These are phyloP conservation scores for Oreohelix idahoensis DNA, from an alignment of 1,140 invertebrate genomes.

Conservation along the genomic window DNA sequence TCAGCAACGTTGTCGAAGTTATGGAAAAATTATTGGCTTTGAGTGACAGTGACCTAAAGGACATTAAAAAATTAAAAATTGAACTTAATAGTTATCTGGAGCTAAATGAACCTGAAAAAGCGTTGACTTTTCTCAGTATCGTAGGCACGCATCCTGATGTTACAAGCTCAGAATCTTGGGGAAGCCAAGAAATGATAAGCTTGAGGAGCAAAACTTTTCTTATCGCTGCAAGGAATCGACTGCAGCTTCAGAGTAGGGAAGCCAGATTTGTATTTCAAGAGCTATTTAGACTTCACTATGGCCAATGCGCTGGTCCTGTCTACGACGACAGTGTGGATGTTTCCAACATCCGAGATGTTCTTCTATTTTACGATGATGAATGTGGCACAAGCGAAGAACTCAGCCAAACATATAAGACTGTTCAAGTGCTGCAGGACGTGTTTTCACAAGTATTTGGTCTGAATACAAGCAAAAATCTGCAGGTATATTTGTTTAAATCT, in stretches of 20 bases:
- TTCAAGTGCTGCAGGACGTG: too few relatives aligned
- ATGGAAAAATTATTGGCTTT: background rate
- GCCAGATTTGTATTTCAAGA: background rate
- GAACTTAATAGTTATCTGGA: background rate
- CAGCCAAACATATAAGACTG: background rate
- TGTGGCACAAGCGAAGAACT: background rate
- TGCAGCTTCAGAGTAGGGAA: background rate
- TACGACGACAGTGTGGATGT: background rate
- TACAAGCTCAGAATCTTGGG: background rate
- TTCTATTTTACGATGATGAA: constrained; percentile 6
- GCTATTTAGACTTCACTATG: background rate
- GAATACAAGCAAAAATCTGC: background rate
- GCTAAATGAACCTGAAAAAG: background rate
- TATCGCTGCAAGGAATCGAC: background rate
- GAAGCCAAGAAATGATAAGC: background rate
- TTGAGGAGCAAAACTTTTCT: background rate
- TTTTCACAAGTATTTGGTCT: too few relatives aligned
- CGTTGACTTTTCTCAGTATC: too few relatives aligned
- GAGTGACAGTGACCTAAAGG: background rate
- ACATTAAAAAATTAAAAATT: background rate
- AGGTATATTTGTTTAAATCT: too few relatives aligned
- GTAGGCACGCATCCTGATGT: background rate
- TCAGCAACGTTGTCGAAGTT: background rate
- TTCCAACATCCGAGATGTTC: background rate
- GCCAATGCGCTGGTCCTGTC: background rate